A percentile compares a stretch with the other conserved stretches of the same genome.
phyloP scores from a whole-genome alignment of 2,113 vertebrate genomes.

The Rhineura floridana region DNA sequence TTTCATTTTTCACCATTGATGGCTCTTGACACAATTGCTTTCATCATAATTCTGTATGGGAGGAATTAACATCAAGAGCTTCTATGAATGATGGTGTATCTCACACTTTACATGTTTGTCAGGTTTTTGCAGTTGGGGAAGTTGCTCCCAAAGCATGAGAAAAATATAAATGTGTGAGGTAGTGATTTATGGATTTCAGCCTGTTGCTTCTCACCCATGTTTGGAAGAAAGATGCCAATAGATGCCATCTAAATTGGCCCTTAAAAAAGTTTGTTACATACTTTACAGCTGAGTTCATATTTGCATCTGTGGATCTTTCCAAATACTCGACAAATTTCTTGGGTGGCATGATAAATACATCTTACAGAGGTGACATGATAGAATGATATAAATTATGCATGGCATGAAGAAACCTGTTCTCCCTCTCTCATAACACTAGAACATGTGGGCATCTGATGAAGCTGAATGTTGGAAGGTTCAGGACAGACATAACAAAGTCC shows the following conservation, averaged over 20 bases:
- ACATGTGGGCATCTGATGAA: no score
- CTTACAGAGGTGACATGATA: no score
- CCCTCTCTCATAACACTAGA: no score
- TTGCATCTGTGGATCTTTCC: neutral
- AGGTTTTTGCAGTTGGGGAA: neutral
- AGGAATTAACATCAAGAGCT: slow-evolving; percentile 30
- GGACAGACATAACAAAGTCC: no score
- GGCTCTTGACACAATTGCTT: slow-evolving; percentile 24
- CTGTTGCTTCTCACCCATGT: neutral
- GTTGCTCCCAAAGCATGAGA: neutral
- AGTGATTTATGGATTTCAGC: neutral
- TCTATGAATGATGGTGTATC: slow-evolving; percentile 15
- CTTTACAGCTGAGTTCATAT: neutral
- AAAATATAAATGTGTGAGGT: neutral
- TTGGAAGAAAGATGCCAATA: neutral
- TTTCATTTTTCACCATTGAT: neutral
- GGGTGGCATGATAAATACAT: neutral
- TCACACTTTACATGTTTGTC: neutral
- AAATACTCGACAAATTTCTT: neutral
- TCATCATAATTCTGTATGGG: slow-evolving; percentile 22
- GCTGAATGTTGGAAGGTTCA: no score
- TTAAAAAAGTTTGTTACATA: neutral
- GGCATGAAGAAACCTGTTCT: no score
- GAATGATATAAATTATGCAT: no score
- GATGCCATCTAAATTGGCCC: neutral